These are phyloP conservation scores for Apus apus DNA, from an alignment of 2,113 vertebrate species.

Conservation along the genomic window DNA sequence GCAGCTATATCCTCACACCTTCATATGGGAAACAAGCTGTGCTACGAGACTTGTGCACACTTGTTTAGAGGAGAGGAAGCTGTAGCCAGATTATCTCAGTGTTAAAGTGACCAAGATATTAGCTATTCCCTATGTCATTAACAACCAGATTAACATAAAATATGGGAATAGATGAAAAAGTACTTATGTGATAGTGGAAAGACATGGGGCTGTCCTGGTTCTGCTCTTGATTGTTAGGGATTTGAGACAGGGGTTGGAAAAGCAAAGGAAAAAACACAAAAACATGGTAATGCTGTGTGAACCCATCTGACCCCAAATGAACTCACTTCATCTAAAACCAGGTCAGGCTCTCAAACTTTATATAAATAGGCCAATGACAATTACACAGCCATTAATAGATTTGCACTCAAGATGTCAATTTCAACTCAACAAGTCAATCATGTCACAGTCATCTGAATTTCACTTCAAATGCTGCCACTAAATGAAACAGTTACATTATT, in stretches of 20 bases:
- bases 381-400: not conserved
- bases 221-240: not conserved
- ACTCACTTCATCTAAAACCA: not conserved
- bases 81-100: not conserved
- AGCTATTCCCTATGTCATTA: not conserved
- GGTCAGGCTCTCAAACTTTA: not conserved
- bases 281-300: not conserved
- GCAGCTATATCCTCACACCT: not conserved
- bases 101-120: not conserved
- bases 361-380: not conserved
- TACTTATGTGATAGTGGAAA: not conserved
- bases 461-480: not conserved
- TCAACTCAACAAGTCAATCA: not conserved
- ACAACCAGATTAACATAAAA: not conserved
- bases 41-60: not conserved
- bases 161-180: not conserved
- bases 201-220: not conserved
- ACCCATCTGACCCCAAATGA: not conserved
- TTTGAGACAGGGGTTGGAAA: not conserved
- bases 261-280: not conserved
- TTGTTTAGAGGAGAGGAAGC: not conserved
- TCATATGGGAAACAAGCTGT: not conserved
- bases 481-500: not conserved
- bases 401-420: not conserved
- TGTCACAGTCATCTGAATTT: not conserved